Evolutionary conservation across 2,888 invertebrate genomes (phyloP), one percentile per base, ranked within the genome.

Genomic region (Cremastobaeus sp.): DNA sequence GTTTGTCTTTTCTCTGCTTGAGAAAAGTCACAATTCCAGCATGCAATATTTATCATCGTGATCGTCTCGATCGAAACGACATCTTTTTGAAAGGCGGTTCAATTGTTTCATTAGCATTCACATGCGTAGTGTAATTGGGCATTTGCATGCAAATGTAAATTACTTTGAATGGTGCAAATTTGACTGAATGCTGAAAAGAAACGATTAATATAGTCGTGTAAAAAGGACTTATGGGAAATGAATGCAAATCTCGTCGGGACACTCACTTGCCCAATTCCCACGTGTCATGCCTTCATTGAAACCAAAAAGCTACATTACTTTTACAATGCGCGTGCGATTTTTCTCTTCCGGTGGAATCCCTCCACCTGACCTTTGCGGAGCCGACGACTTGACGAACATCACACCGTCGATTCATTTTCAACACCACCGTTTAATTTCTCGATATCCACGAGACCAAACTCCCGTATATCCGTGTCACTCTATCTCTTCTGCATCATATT

Each of bases 341-440:
- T 52, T 68, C 15, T 68, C 60, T 60, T 69, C 69, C 60, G 60
- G 69, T 60, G 14, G 11, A 39, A 12, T 35, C 17, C 45, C 39
- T 28, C 45, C 35, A 60, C 50, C 50, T 62, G 50, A 62, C 21
- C 48, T 48, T 34, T 47, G 32, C 48, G 30, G 28, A 37, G 37
- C 59, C 55, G 48, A 15, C 55, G 34, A 64, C n/a, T n/a, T n/a
- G 65, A 52, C 45, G 37, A 54, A 21, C 54, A 47, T 65, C 54
- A 45, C 66, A 55, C 65, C 62, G 47, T 32, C 60, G 54, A 48
- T 70, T 72, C 73, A 73, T 73, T 73, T 66, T 66, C 62, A 43
- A 60, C 48, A 62, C 14, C 43, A 11, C 11, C 41, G 48, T 39
- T 71, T 66, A 66, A 73, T 73, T 73, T 66, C 66, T 62, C 48